Percentiles rank a stretch among this genome's conserved stretches.
phyloP scores from a whole-genome alignment of 2,113 vertebrate genomes.

The Entelurus aequoreus region DNA sequence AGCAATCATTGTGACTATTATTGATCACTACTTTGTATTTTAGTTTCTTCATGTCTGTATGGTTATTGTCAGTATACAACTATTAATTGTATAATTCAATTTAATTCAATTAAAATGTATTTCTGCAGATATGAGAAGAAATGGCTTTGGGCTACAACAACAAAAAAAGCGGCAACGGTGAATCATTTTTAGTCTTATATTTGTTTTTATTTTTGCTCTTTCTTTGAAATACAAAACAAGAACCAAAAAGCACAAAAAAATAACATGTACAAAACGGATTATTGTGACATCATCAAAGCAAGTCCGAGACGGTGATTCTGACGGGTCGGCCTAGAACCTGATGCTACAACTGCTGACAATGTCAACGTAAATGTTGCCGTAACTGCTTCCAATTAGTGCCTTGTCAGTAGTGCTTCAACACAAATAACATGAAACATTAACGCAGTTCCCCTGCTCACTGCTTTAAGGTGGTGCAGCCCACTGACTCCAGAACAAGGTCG shows the following conservation, averaged over 20 bases:
- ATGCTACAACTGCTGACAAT: conserved; percentile 62
- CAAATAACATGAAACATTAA: conserved; percentile 40
- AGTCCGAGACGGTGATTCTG: conserved; percentile 60
- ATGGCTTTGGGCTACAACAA: too few species aligned
- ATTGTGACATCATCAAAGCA: conserved; percentile 62
- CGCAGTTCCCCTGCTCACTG: conserved; percentile 5
- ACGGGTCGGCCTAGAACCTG: conserved; percentile 55
- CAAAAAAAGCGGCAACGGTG: not conserved
- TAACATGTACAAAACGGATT: conserved; percentile 74
- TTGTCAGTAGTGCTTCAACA: conserved; percentile 63
- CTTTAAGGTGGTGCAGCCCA: conserved; percentile 38
- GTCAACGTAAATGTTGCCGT: conserved; percentile 32
- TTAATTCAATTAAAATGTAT: too few species aligned
- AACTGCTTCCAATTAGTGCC: conserved; percentile 49
- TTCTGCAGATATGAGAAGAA: too few species aligned
- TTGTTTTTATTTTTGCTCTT: conserved; percentile 75
- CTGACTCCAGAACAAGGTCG: conserved; percentile 37
- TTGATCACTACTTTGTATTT: too few species aligned
- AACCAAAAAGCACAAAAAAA: conserved; percentile 68
- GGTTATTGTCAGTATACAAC: too few species aligned
- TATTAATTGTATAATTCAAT: too few species aligned
- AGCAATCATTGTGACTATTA: too few species aligned
- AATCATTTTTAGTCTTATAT: conserved; percentile 28
- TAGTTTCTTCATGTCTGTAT: too few species aligned
- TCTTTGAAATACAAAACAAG: conserved; percentile 75